Base-by-base conservation (phyloP, 2,888 invertebrate genomes). In the Leucoptera coffeella region DNA sequence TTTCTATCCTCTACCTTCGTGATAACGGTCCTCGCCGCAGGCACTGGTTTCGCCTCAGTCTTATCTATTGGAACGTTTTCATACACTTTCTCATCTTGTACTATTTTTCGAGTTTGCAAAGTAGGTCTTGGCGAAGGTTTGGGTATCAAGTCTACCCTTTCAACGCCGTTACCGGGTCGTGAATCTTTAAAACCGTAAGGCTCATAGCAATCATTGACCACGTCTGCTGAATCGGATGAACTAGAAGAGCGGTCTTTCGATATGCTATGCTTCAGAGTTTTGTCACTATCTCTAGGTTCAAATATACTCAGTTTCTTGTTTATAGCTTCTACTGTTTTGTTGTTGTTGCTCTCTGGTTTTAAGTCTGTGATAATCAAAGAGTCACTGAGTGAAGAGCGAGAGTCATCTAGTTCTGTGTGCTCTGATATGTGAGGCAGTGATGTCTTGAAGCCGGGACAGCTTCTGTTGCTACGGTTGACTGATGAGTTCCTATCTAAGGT, bases 391-490 rank as follows among this genome's bases (percentile, higher is more conserved):
- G 59, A 59, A 38, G 61, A 59, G 30, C 41, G 38, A 10, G 57
- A 53, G 41, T 60, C 61, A 34, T 55, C 55, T 7, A 56, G 40
- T 42, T 69, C 69, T 26, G 54, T 62, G 31, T 67, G 64, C 47
- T 69, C 69, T 9, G 64, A 57, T 43, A 69, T 69, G 40, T 69
- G 65, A 21, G 67, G 69, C 28, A 69, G 40, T 3, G 69, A 69
- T 4, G 55, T 64, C 49, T 69, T 65, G 34, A 67, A 67, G 6
- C 67, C 67, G 10, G 67, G 67, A 39, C 67, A 67, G 34, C 67
- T 69, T 33, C 65, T 48, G 34, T 69, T 69, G 42, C 69, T 69
- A 40, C 64, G 55, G 35, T 67, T 69, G 2, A 61, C 59, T 12
- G 56, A 43, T 10, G 62, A 58, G 39, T 62, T 65, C 38, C 69